Base-by-base conservation (phyloP, 2,888 invertebrate genomes). In the Dicranocentrus wangi region DNA sequence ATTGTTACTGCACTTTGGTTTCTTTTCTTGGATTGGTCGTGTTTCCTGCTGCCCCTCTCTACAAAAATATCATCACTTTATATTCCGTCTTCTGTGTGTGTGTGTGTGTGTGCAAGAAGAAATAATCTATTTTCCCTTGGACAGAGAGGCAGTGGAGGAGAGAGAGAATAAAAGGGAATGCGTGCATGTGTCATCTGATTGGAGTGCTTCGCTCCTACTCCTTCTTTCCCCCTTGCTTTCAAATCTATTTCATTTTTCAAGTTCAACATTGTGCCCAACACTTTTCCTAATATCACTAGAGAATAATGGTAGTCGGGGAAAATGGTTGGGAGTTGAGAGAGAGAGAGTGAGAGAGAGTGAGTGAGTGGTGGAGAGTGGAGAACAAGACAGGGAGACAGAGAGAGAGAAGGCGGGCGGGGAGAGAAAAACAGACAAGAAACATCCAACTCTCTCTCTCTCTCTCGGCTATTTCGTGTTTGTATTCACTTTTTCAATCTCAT, bases 401-500 rank as follows among this genome's bases (percentile, higher is more conserved):
- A 51, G 28, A 55, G 58, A 85, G 82, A 82, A 66, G 85, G 60
- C 47, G 66, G 81, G 85, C 60, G 66, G 72, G 66, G 13, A 68
- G 70, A 60, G 58, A 71, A 73, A 43, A 28, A 60, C 42, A 73
- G 66, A n/a, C n/a, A n/a, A n/a, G n/a, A n/a, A n/a, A n/a, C n/a
- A n/a, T n/a, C n/a, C n/a, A n/a, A n/a, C n/a, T n/a, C n/a, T n/a
- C n/a, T n/a, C n/a, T n/a, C n/a, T n/a, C n/a, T n/a, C n/a, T n/a
- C 23, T 21, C 65, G 21, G 65, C 23, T 47, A 51, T 77, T 78
- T 78, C 78, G 71, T 79, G 79, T 79, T 71, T 79, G 65, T 51
- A 65, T 71, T 65, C 79, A 71, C 71, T 71, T 79, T 76, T 84
- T 83, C 83, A 84, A 84, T 84, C 83, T 81, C 80, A 77, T 83